These are phyloP conservation scores for Coleophora deauratella DNA, from an alignment of 2,888 invertebrate species.

Conservation along the genomic window DNA sequence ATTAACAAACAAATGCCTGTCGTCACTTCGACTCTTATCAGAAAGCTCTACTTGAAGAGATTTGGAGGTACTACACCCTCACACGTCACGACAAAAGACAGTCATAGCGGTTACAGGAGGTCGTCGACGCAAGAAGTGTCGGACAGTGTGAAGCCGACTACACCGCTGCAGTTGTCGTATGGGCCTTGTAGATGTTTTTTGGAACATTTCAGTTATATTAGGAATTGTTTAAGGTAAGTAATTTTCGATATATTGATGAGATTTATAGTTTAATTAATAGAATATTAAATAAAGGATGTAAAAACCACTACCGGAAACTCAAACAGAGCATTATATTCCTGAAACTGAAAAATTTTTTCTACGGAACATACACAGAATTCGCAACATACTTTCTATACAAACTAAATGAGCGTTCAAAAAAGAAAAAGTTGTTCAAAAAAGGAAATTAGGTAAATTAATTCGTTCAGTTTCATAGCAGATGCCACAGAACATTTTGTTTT, in stretches of 20 bases:
- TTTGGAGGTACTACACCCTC: neutral
- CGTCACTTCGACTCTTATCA: conserved; percentile 6
- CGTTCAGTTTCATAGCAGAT: too few relatives aligned
- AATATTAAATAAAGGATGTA: too few relatives aligned
- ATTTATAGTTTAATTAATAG: too few relatives aligned
- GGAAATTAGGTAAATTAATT: too few relatives aligned
- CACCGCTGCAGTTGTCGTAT: conserved; percentile 24
- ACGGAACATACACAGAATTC: too few relatives aligned
- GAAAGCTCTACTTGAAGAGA: conserved; percentile 4
- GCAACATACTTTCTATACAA: too few relatives aligned
- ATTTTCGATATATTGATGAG: conserved; percentile 5
- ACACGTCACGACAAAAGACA: neutral
- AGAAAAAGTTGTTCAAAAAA: too few relatives aligned
- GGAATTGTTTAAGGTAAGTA: conserved; percentile 34
- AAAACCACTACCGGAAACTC: neutral
- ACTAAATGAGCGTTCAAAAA: too few relatives aligned
- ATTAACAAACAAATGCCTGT: conserved; percentile 17
- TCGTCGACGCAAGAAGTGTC: conserved; percentile 21
- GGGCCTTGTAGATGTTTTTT: conserved; percentile 36
- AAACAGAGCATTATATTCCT: too few relatives aligned
- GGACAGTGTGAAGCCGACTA: conserved; percentile 18
- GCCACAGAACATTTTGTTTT: too few relatives aligned
- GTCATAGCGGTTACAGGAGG: neutral
- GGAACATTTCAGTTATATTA: conserved; percentile 37
- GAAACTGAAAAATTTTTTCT: too few relatives aligned